Evolutionary conservation across 2,113 vertebrate genomes (phyloP), one percentile per base, ranked within the genome.

Genomic region (Plestiodon gilberti): DNA sequence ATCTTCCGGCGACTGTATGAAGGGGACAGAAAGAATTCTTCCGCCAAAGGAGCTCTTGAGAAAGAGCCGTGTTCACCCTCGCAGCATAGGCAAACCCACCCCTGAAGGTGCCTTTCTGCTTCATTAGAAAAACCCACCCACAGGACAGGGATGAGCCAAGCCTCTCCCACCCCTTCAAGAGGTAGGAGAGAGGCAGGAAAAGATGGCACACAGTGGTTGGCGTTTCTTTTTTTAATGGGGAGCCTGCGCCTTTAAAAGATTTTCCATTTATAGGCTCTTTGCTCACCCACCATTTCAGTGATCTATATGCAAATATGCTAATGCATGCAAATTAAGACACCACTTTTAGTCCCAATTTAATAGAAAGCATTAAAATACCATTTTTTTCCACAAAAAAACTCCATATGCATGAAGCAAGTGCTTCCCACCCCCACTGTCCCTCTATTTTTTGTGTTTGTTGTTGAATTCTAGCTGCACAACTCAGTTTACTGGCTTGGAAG

Each of bases 271-370:
- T 96, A 97, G 96, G 95, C 96, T 97, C 96, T 96, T 97, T 95
- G 96, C 96, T 97, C 97, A 97, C 96, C 97, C 95, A 96, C 97
- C 96, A 97, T 97, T 96, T 96, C 96, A 95, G 97, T 97, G 97
- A 97, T 97, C 97, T 97, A 97, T 97, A 97, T 97, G 97, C 97
- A 97, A 97, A 97, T 97, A 97, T 97, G 97, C 96, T 97, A 97
- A 97, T 97, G 95, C 83, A 97, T 97, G 97, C 97, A 97, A 97
- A 97, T 97, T 97, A 97, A 97, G 97, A 97, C 93, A 97, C 97
- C 97, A 97, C 97, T 97, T 97, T 97, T 97, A 97, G 97, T 97
- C 97, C 97, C 97, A 97, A 97, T 97, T 97, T 97, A 97, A 97
- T 97, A 97, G 97, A 97, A 97, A 97, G 97, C 97, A 97, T 97